Base-by-base conservation (phyloP, 2,113 vertebrate genomes). In the Abramis brama region DNA sequence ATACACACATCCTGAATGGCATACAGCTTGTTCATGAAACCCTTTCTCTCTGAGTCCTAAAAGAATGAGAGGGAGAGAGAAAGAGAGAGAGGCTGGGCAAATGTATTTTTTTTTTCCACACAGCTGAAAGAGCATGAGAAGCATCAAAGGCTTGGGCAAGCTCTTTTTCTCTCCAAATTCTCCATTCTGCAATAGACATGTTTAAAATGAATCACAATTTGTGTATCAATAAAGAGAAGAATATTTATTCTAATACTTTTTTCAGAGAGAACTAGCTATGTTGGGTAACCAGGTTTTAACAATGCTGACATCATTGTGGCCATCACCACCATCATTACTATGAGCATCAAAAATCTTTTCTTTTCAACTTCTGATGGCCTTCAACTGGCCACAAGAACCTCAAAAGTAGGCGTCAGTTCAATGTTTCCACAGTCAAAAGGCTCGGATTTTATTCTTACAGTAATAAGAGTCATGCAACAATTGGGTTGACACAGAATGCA, bases 1-100 rank as follows among this genome's bases (percentile, higher is more conserved):
- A 99, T 95, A 92, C 97, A 99, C 89, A 99, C 97, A 91, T 99
- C 98, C 93, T 99, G 98, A 94, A 99, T 98, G 94, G 97, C 97
- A 93, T 98, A 99, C 87, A 99, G 95, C 96, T 97, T 99, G 94
- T 98, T 96, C 93, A 99, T 98, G 95, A 99, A 98, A 90, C 98
- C 97, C 91, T 98, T 99, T 93, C 96, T 98, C 93, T 99, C 97
- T 36, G 95, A 93, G 90, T 99, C 98, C 98, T 99, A 89, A 52
- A 30, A 84, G 89, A 90, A 79, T 88, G 88, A 79, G 70, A 86
- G 84, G 73, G 83, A 89, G 88, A 84, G 81, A 90, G 85, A 73
- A 64, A 68, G 76, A 87, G 89, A 92, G 88, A 92, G 83, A 91
- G 89, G 90, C 89, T 92, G 90, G 90, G 92, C 92, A 93, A 87